A percentile compares a stretch with the other conserved stretches of the same genome.
These are phyloP conservation scores for Leucoma salicis DNA, from an alignment of 2,888 invertebrate species.

Conservation along the genomic window DNA sequence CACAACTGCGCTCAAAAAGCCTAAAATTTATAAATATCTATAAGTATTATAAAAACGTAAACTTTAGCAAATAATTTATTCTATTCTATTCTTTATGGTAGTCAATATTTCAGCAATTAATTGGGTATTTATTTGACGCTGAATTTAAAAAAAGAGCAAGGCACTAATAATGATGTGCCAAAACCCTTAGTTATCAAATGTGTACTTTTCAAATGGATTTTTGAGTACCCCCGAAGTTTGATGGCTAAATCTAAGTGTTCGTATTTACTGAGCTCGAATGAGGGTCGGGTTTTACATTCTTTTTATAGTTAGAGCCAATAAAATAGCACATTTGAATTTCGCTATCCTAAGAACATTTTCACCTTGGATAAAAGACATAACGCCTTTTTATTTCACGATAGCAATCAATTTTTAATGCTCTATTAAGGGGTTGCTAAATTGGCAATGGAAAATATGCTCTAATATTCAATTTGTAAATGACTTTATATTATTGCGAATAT, in stretches of 20 bases:
- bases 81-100: too few species aligned
- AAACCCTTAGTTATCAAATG: conserved; percentile 53
- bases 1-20: too few species aligned
- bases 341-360: conserved; percentile 39
- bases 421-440: conserved; percentile 8
- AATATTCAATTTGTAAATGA: too few species aligned
- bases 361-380: conserved; percentile 20
- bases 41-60: too few species aligned
- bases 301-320: conserved; percentile 71
- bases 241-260: conserved; percentile 76
- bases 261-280: conserved; percentile 60
- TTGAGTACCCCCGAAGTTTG: conserved; percentile 78
- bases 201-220: conserved; percentile 80
- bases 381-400: conserved; percentile 30
- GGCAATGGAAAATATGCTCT: too few species aligned
- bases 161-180: conserved; percentile 8
- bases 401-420: conserved; percentile 26
- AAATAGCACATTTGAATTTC: conserved; percentile 68
- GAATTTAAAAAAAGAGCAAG: not conserved
- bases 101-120: too few species aligned
- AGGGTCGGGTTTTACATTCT: conserved; percentile 64
- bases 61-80: too few species aligned
- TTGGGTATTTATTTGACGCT: too few species aligned
- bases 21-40: too few species aligned
- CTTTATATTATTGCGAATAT: too few species aligned